Conservation (phyloP, 1,140 invertebrate species). For the Gerris buenoi region DNA sequence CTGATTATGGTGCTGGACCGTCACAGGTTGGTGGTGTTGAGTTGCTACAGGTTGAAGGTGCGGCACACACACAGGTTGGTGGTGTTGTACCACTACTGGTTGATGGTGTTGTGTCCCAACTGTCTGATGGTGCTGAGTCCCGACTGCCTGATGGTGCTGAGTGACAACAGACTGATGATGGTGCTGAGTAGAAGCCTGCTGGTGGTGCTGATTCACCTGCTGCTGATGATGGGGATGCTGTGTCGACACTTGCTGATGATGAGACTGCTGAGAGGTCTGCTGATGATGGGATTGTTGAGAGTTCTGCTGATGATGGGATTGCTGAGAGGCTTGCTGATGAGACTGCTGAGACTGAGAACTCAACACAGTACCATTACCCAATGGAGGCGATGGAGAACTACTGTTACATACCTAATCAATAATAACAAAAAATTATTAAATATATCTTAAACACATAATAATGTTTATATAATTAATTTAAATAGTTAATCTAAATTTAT, state of each 20-base stretch:
- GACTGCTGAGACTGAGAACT: neutral
- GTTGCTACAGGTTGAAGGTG: too few relatives aligned
- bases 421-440: constrained; percentile 4
- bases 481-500: too few relatives aligned
- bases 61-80: too few relatives aligned
- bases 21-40: neutral
- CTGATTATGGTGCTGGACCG: neutral
- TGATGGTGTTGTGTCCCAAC: too few relatives aligned
- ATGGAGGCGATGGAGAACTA: neutral
- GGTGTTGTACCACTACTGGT: too few relatives aligned
- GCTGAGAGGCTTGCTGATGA: neutral
- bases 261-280: constrained; percentile 2
- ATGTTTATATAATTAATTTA: too few relatives aligned
- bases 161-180: too few relatives aligned
- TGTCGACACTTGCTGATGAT: constrained; percentile 1
- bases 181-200: too few relatives aligned
- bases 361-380: neutral
- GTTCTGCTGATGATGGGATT: neutral
- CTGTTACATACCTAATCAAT: neutral
- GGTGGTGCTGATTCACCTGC: too few relatives aligned
- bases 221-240: too few relatives aligned
- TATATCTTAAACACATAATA: neutral
- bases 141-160: too few relatives aligned
- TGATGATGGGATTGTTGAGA: neutral
- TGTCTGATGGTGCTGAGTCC: too few relatives aligned